Conservation (phyloP, 2,797 vertebrate species). For the Columba guinea region DNA sequence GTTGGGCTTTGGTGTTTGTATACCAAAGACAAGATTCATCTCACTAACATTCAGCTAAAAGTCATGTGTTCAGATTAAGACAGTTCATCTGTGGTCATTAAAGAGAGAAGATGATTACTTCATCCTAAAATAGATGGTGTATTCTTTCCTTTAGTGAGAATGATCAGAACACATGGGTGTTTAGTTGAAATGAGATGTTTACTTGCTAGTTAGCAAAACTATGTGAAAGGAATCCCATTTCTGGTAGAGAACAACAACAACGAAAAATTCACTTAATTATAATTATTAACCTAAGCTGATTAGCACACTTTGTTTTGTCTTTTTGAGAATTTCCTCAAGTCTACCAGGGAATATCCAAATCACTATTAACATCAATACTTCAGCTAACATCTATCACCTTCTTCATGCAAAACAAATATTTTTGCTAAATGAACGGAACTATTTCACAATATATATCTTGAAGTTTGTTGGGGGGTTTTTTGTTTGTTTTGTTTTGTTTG, state of each 20-base stretch:
- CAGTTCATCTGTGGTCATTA: neutral
- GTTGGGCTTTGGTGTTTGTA: neutral
- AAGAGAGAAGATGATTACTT: neutral
- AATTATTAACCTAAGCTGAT: neutral
- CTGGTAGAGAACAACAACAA: neutral
- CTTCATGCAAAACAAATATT: neutral
- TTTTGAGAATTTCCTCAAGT: neutral
- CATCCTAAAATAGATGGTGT: neutral
- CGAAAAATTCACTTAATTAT: neutral
- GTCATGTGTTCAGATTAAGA: neutral
- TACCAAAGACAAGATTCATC: neutral
- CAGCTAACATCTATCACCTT: neutral
- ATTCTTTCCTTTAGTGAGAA: neutral
- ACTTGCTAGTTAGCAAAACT: neutral
- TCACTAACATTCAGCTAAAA: neutral
- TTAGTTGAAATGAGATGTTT: neutral
- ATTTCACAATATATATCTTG: neutral
- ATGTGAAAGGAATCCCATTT: neutral
- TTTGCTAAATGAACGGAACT: neutral
- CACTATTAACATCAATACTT: neutral
- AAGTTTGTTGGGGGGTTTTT: too few relatives aligned
- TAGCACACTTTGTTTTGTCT: neutral
- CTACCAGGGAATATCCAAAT: neutral
- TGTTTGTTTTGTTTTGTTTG: neutral
- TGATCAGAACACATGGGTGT: neutral